Conservation (phyloP, 2,888 invertebrate genomes). For the Muschampia staudingeri region DNA sequence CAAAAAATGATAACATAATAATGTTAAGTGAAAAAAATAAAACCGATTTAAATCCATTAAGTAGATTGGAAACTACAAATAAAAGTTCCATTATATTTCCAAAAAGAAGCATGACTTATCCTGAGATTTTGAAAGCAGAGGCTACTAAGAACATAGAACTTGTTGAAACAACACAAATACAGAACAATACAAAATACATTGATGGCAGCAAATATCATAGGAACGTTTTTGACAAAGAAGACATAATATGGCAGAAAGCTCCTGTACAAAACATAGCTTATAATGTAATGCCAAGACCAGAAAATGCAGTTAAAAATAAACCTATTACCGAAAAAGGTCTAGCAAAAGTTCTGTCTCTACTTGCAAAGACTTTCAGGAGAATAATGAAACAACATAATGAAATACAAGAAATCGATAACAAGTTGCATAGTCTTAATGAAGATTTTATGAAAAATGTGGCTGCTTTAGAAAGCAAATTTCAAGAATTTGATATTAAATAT, state of each 20-base stretch:
- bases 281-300: slow-evolving; percentile 75
- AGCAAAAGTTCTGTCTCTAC: slow-evolving; percentile 82
- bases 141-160: slow-evolving; percentile 74
- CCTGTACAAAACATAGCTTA: slow-evolving; percentile 73
- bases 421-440: slow-evolving; percentile 75
- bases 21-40: slow-evolving; percentile 49
- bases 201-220: slow-evolving; percentile 70
- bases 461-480: slow-evolving; percentile 74
- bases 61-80: slow-evolving; percentile 42
- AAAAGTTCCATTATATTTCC: slow-evolving; percentile 62
- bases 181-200: slow-evolving; percentile 71
- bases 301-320: slow-evolving; percentile 71
- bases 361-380: slow-evolving; percentile 86
- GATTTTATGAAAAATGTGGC: slow-evolving; percentile 76
- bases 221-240: slow-evolving; percentile 76
- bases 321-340: slow-evolving; percentile 81
- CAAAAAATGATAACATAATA: slow-evolving; percentile 45
- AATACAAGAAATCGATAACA: slow-evolving; percentile 80
- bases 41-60: slow-evolving; percentile 41
- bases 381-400: slow-evolving; percentile 84
- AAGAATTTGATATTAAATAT: slow-evolving; percentile 82
- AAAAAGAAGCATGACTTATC: slow-evolving; percentile 77
- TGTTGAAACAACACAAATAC: slow-evolving; percentile 65
- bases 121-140: slow-evolving; percentile 72
- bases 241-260: slow-evolving; percentile 76